These are phyloP conservation scores for Anoura caudifer DNA, from an alignment of 2,113 vertebrate species.

Conservation along the genomic window DNA sequence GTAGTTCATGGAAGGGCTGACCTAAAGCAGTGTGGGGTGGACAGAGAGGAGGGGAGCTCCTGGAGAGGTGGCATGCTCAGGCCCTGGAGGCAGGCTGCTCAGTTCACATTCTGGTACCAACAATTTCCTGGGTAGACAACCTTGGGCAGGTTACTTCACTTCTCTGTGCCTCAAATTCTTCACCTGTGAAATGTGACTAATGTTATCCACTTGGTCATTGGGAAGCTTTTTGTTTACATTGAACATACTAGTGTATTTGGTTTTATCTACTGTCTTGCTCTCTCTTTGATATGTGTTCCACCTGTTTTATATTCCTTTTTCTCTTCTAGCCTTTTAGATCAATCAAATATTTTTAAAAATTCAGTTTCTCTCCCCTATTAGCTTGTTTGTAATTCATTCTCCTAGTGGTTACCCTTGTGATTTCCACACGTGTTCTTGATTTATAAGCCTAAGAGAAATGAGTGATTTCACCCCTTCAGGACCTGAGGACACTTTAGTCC, in stretches of 20 bases:
- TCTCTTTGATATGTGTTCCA: not conserved
- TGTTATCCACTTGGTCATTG: not conserved
- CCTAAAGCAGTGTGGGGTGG: not conserved
- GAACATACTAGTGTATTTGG: not conserved
- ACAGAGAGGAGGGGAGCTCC: not conserved
- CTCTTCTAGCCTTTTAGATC: not conserved
- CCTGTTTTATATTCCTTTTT: not conserved
- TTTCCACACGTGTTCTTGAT: not conserved
- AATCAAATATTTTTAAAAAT: not conserved
- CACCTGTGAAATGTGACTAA: not conserved
- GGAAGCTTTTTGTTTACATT: not conserved
- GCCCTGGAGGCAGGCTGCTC: not conserved
- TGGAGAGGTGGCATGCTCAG: not conserved
- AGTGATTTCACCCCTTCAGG: not conserved
- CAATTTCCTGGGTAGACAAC: not conserved
- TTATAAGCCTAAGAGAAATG: not conserved
- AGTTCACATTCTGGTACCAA: accelerated
- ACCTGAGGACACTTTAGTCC: not conserved
- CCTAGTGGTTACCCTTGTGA: not conserved
- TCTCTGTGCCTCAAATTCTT: not conserved
- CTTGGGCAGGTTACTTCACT: not conserved
- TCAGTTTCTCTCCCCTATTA: not conserved
- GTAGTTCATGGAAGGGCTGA: not conserved
- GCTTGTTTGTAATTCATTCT: not conserved
- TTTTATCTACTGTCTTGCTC: not conserved